Base-by-base conservation (phyloP, 2,797 vertebrate genomes). In the Epinephelus coioides region DNA sequence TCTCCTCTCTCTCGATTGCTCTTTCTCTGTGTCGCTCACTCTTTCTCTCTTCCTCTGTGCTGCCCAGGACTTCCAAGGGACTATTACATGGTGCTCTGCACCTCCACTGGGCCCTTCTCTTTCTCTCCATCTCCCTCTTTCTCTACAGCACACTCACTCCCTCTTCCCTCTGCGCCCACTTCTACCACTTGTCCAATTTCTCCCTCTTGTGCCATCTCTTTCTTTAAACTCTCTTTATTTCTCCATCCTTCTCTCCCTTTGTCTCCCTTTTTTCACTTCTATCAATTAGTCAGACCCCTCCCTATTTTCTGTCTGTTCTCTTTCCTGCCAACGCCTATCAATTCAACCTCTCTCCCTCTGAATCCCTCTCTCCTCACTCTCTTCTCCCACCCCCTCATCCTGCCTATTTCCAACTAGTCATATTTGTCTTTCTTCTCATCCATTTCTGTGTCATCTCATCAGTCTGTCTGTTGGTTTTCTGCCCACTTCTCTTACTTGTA, bases 31-130 rank as follows among this genome's bases (percentile, higher is more conserved):
- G 18, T 86, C 86, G 73, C 86, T 85, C 73, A 5, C 73, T 56
- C 62, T 56, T 79, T n/a, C 73, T 82, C 76, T 84, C 72, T 64
- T 82, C 69, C 79, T 78, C 60, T 67, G 53, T 60, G 78, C 76
- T 80, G 62, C 64, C 83, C 83, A 74, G 78, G 83, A 87, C 85
- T 84, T 91, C 66, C 81, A 64, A 64, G 84, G 89, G 88, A 83
- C 87, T 88, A 89, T 90, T 84, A 93, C 81, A 86, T 83, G 77
- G 78, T 65, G 83, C 86, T 87, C 87, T 81, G 71, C 76, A 86
- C 81, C 80, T 91, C 91, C 76, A 10, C 80, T 50, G 62, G 85
- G 78, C 65, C 69, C 77, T 73, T 69, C 47, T 83, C 43, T 71
- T 59, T 69, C 69, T 68, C 72, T 69, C 69, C 55, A 70, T 73